Conservation (phyloP, 2,113 vertebrate species). For the Pteropus alecto region DNA sequence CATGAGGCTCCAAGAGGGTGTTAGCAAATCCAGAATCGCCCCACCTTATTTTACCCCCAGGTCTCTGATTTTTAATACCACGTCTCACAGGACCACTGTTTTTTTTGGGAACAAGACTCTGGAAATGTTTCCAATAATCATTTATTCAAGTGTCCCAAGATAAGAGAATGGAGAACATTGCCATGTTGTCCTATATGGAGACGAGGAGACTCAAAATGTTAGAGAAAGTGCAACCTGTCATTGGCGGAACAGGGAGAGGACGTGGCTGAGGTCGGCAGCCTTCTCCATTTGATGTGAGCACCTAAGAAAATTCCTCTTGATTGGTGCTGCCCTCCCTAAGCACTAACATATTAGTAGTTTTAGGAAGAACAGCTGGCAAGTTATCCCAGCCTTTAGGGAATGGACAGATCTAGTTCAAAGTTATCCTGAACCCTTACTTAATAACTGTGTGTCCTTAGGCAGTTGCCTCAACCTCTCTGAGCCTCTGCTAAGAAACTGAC, state of each 20-base stretch:
- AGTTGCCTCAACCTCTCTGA: neutral
- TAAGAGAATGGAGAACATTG: neutral
- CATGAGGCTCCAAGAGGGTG: neutral
- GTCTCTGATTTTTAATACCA: neutral
- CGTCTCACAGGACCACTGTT: neutral
- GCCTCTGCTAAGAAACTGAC: neutral
- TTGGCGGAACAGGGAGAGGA: too few species aligned
- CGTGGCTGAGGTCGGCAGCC: neutral
- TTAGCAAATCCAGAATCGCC: neutral
- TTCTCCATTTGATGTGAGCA: neutral
- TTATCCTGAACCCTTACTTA: neutral
- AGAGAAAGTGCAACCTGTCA: neutral
- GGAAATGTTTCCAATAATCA: neutral
- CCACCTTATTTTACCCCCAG: neutral
- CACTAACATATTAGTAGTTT: neutral
- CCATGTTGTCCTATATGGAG: rapidly evolving
- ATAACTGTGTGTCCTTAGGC: neutral
- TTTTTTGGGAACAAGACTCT: neutral
- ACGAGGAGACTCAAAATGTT: neutral
- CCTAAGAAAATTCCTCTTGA: neutral
- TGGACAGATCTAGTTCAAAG: neutral
- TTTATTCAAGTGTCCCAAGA: neutral
- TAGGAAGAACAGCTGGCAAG: neutral
- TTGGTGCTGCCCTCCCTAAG: neutral
- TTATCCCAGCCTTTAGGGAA: neutral